phyloP scores from a whole-genome alignment of 2,888 invertebrate genomes.

The Syrphus vitripennis region DNA sequence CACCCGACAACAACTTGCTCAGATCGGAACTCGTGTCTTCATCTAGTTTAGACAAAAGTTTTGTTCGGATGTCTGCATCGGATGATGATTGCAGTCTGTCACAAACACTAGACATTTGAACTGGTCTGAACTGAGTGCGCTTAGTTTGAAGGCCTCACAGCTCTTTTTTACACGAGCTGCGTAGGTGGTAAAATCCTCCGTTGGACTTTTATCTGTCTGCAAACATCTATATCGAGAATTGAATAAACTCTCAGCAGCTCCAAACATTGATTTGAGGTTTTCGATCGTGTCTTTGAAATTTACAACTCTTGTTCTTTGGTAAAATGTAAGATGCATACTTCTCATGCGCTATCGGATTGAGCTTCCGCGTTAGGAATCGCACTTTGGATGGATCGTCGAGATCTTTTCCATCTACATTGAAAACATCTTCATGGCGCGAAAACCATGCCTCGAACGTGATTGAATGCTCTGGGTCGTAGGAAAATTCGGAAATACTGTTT shows the following conservation, averaged over 20 bases:
- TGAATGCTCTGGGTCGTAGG: too few species aligned
- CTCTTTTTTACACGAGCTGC: neutral
- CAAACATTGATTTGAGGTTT: neutral
- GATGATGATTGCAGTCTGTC: slow-evolving; percentile 12
- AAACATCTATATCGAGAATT: slow-evolving; percentile 11
- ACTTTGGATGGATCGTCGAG: too few species aligned
- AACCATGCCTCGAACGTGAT: too few species aligned
- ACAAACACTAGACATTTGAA: slow-evolving; percentile 39
- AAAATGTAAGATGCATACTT: too few species aligned
- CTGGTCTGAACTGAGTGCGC: neutral
- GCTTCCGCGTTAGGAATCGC: too few species aligned
- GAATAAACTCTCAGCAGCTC: neutral
- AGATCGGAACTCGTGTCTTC: neutral
- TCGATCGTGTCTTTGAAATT: too few species aligned
- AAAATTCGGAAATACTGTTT: too few species aligned
- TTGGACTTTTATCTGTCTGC: neutral
- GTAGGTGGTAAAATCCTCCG: slow-evolving; percentile 1
- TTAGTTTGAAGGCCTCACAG: slow-evolving; percentile 1
- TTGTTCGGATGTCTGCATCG: neutral
- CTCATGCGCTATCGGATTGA: too few species aligned
- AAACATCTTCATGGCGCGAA: too few species aligned
- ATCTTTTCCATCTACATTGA: too few species aligned
- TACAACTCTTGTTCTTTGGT: too few species aligned
- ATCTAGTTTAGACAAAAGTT: neutral
- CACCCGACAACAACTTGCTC: neutral